Percentiles rank a stretch among this genome's conserved stretches.
phyloP scores from a whole-genome alignment of 1,140 invertebrate species.

The Hyposmocoma kahamanoa region DNA sequence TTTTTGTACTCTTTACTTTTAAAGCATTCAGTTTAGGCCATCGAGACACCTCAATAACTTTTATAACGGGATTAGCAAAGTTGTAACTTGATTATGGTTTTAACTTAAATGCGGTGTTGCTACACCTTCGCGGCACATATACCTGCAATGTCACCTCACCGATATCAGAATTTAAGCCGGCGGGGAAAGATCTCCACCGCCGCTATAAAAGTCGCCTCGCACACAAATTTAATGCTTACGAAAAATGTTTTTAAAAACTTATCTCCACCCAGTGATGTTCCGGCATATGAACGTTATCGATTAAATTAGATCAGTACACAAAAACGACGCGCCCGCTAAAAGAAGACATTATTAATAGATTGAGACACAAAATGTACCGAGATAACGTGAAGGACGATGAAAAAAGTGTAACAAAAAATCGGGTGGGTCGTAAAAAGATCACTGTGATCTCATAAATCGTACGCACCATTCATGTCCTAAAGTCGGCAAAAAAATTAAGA shows the following conservation, averaged over 20 bases:
- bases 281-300: constrained; percentile 35
- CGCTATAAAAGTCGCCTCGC: background rate
- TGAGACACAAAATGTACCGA: constrained; percentile 62
- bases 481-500: constrained; percentile 55
- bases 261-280: constrained; percentile 19
- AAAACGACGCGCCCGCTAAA: constrained; percentile 49
- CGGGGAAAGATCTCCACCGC: background rate
- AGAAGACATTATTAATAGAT: constrained; percentile 70
- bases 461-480: constrained; percentile 65
- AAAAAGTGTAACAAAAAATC: constrained; percentile 39
- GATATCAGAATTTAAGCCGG: background rate
- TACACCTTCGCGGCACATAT: too few species aligned
- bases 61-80: too few species aligned
- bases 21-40: too few species aligned
- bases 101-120: too few species aligned
- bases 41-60: too few species aligned
- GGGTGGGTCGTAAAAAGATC: constrained; percentile 59
- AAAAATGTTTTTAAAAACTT: constrained; percentile 1
- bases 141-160: too few species aligned
- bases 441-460: constrained; percentile 68
- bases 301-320: constrained; percentile 34
- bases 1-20: constrained; percentile 28
- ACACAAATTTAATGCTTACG: background rate
- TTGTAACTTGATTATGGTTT: too few species aligned
- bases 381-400: constrained; percentile 40